These are phyloP conservation scores for Ameiurus melas DNA, from an alignment of 2,113 vertebrate genomes.

Conservation along the genomic window DNA sequence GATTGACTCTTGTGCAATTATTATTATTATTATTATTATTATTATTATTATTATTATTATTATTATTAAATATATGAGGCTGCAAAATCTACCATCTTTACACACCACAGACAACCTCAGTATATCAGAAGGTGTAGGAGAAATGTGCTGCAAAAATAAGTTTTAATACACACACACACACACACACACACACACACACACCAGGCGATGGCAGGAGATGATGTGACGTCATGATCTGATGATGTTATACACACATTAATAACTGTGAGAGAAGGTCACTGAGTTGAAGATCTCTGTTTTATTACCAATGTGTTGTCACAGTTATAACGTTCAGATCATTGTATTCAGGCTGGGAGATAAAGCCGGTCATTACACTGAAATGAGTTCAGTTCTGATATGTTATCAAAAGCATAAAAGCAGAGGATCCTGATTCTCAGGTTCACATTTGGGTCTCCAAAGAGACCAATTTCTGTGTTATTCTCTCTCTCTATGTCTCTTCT, in stretches of 20 bases:
- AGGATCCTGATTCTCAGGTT: neutral
- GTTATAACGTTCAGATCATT: neutral
- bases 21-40: neutral
- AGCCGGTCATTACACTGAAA: neutral
- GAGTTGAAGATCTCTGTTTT: constrained; percentile 17
- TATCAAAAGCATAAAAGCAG: neutral
- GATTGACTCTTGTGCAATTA: neutral
- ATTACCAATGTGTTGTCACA: constrained; percentile 10
- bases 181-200: neutral
- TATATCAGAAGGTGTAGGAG: neutral
- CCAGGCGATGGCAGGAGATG: neutral
- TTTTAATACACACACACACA: neutral
- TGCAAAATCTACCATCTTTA: neutral
- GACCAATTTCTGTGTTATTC: neutral
- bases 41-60: no score
- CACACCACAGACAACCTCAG: neutral
- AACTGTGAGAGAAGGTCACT: neutral
- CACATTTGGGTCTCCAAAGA: neutral
- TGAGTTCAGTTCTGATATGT: neutral
- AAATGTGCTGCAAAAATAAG: neutral
- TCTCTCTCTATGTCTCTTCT: neutral
- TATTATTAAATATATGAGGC: neutral
- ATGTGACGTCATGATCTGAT: neutral
- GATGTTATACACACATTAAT: neutral
- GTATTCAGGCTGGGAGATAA: neutral